Percentiles rank a stretch among this genome's conserved stretches.
phyloP scores from a whole-genome alignment of 2,113 vertebrate species.

The Nycticryphes semicollaris region DNA sequence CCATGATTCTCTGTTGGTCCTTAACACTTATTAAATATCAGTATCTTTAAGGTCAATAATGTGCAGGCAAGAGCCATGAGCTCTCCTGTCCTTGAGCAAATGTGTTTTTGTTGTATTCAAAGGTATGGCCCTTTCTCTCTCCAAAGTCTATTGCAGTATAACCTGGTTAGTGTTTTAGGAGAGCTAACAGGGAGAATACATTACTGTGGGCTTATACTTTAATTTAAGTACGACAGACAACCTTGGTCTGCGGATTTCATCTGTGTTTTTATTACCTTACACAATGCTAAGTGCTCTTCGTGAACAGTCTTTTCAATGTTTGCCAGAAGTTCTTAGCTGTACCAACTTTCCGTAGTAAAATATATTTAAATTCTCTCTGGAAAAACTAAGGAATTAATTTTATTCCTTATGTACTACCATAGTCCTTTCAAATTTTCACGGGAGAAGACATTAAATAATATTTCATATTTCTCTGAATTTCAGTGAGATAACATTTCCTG shows the following conservation, averaged over 20 bases:
- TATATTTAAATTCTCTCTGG: neutral
- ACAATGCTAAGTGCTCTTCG: neutral
- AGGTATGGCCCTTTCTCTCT: neutral
- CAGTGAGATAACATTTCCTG: neutral
- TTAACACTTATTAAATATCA: neutral
- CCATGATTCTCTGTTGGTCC: neutral
- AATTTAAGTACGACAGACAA: neutral
- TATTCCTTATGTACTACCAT: neutral
- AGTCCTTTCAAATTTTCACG: neutral
- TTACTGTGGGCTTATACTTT: neutral
- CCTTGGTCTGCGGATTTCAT: neutral
- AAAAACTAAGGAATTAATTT: neutral
- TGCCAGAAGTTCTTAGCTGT: neutral
- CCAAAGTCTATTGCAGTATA: neutral
- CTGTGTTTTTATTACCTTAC: neutral
- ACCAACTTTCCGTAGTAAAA: neutral
- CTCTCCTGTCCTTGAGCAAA: neutral
- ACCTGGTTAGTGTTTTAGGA: neutral
- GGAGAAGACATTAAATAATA: neutral
- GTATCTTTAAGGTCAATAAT: neutral
- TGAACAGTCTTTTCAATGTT: neutral
- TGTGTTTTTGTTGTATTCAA: neutral
- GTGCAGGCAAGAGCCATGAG: neutral
- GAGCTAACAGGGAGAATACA: neutral
- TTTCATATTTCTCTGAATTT: neutral